phyloP scores from a whole-genome alignment of 2,797 vertebrate species.

The Zenarchopterus dispar region DNA sequence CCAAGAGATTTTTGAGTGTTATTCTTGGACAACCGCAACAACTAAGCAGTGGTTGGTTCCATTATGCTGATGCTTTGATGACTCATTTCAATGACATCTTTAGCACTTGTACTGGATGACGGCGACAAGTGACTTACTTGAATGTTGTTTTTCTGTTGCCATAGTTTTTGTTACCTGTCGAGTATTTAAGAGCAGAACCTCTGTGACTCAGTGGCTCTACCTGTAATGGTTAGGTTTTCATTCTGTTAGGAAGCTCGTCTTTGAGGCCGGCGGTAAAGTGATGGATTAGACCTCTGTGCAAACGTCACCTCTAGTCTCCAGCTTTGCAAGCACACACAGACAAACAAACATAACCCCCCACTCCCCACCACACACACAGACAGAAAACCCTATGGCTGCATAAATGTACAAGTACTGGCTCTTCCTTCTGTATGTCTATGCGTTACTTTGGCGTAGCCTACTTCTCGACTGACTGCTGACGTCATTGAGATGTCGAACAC shows the following conservation, averaged over 20 bases:
- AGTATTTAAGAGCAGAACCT: conserved; percentile 13
- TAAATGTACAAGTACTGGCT: conserved; percentile 32
- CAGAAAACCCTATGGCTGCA: conserved; percentile 46
- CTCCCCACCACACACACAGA: conserved; percentile 22
- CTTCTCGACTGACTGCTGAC: conserved; percentile 36
- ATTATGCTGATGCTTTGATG: too few species aligned
- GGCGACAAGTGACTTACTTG: too few species aligned
- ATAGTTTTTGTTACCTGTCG: conserved; percentile 6
- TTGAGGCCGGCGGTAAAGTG: conserved; percentile 53
- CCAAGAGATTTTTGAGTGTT: too few species aligned
- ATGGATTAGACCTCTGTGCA: conserved; percentile 63
- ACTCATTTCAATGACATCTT: too few species aligned
- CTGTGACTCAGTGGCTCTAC: conserved; percentile 1
- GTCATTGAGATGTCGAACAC: conserved; percentile 37
- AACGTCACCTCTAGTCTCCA: conserved; percentile 71
- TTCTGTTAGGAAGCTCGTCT: conserved; percentile 39
- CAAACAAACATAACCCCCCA: conserved; percentile 11
- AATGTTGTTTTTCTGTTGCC: neutral
- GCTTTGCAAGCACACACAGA: conserved; percentile 35
- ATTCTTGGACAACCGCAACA: too few species aligned
- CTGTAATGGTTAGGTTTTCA: conserved; percentile 11
- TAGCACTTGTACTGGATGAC: too few species aligned
- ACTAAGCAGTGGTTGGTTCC: too few species aligned
- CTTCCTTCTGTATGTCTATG: conserved; percentile 43
- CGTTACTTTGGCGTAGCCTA: conserved; percentile 40